These are phyloP conservation scores for Cariama cristata DNA, from an alignment of 2,113 vertebrate genomes.

Conservation along the genomic window DNA sequence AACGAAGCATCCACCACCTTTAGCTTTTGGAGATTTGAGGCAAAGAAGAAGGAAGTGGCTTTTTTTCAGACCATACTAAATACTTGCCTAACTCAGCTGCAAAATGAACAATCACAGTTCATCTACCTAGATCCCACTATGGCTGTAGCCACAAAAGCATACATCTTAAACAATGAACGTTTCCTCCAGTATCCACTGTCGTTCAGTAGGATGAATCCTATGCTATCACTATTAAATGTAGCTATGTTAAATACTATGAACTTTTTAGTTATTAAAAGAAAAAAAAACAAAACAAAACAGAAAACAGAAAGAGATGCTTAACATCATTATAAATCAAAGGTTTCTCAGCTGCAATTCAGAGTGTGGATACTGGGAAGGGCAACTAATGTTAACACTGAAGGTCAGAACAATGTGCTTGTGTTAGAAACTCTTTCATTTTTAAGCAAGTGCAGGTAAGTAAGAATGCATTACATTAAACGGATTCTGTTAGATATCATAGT, in stretches of 20 bases:
- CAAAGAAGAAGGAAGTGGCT: neutral
- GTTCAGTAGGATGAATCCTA: neutral
- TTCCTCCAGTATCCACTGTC: neutral
- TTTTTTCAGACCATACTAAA: neutral
- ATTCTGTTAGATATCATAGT: neutral
- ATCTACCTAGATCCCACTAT: neutral
- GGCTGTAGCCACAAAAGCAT: neutral
- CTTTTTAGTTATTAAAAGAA: neutral
- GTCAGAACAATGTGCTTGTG: conserved; percentile 44
- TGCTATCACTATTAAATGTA: neutral
- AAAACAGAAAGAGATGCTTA: neutral
- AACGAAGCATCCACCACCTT: neutral
- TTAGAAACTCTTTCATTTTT: conserved; percentile 25
- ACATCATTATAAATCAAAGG: neutral
- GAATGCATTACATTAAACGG: neutral
- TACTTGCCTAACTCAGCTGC: neutral
- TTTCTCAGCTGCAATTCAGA: neutral
- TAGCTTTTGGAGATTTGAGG: neutral
- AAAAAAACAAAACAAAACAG: neutral
- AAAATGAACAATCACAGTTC: neutral
- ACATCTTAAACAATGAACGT: neutral
- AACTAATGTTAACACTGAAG: neutral
- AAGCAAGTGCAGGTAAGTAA: conserved; percentile 34
- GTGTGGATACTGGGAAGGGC: neutral
- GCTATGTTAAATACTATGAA: neutral